Base-by-base conservation (phyloP, 2,797 vertebrate species). In the Tokudaia tokunoshimensis region DNA sequence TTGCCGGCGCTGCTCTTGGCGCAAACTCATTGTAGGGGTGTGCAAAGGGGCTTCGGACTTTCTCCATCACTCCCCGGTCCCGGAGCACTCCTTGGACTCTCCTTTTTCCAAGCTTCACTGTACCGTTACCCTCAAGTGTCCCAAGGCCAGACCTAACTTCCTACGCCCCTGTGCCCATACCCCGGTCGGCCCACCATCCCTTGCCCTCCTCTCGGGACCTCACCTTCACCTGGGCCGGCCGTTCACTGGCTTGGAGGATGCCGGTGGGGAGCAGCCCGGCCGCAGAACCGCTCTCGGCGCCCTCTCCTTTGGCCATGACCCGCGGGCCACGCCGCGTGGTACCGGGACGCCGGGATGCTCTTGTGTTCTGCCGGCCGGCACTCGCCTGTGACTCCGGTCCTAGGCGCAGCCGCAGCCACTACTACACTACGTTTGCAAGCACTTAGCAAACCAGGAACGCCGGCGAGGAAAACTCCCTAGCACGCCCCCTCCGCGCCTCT, bases 281-380 rank as follows among this genome's bases (percentile, higher is more conserved):
- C 6, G 97, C 96, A 9, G 98, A 97, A 20, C 96, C 96, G 89
- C 97, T 97, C 94, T 98, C 98, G 26, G 97, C 96, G 15, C 98
- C 98, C 94, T 98, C 96, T 79, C 98, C 98, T 96, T 98, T 98
- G 95, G 98, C 98, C 98, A 98, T 98, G 89, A 95, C 97, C 97
- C 83, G 94, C 44, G 90, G 93, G 95, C 96, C 97, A 96, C 95
- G 96, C 96, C 94, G 92, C 88, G 85, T 63, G 83, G 75, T 44
- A 86, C 90, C 24, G 0, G 86, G 65, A 79, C 80, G 31, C 96
- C 67, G 96, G 91, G 96, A 92, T 96, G 95, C 93, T 89, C 41
- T 83, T 93, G 80, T 55, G 87, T 44, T 81, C 92, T 24, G 70
- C 41, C 17, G 63, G 92, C 24, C 57, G 19, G 55, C 55, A 63